Percentiles rank a stretch among this genome's conserved stretches.
phyloP scores from a whole-genome alignment of 37 sponge, comb jelly and placozoan species.

The Spongilla lacustris region DNA sequence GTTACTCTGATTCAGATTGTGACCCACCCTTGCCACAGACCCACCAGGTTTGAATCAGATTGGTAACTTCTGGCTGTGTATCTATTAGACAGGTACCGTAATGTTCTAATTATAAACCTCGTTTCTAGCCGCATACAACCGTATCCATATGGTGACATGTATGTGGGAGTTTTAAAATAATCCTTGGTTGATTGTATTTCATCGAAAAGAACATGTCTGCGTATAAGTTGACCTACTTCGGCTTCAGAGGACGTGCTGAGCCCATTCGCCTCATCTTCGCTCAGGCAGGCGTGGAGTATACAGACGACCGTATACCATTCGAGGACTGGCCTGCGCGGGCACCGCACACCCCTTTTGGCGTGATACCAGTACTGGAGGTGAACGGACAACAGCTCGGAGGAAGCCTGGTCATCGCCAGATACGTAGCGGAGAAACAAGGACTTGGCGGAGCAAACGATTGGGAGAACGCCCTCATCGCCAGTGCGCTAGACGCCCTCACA shows the following conservation, averaged over 20 bases:
- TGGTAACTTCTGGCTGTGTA: no score
- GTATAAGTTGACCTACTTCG: conserved; percentile 63
- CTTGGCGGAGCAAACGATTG: conserved; percentile 23
- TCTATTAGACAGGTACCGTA: no score
- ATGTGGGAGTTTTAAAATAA: no score
- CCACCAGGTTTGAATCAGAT: no score
- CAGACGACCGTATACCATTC: conserved; percentile 6
- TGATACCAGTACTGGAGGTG: conserved; percentile 48
- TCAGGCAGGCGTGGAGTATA: conserved; percentile 52
- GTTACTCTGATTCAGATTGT: no score
- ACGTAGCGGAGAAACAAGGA: conserved; percentile 52
- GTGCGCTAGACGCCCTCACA: background rate
- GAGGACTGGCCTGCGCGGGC: conserved; percentile 23
- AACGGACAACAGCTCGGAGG: conserved; percentile 62
- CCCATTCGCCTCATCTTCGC: conserved; percentile 45
- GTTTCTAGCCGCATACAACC: no score
- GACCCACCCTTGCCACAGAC: no score
- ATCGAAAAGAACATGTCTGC: conserved; percentile 59
- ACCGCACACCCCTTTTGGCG: conserved; percentile 41
- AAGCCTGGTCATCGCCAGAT: conserved; percentile 37
- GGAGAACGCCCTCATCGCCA: conserved; percentile 22
- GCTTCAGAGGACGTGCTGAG: conserved; percentile 41
- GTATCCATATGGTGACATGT: no score
- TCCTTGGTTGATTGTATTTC: no score
- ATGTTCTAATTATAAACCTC: no score